Evolutionary conservation across 2,113 vertebrate species (phyloP).

Genomic region (Rutilus rutilus): DNA sequence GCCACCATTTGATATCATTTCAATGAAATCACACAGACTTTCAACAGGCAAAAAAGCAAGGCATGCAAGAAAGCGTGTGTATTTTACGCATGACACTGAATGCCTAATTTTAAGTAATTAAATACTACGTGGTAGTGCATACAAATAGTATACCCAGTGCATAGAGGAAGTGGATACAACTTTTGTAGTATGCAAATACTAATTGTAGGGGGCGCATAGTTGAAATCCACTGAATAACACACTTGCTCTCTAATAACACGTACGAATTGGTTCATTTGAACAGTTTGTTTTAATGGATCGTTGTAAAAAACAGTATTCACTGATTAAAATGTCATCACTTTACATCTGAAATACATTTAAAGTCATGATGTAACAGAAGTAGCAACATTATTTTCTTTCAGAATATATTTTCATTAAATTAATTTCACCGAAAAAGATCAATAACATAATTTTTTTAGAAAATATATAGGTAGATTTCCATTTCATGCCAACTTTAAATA

Average conservation of each 20-base stretch:
- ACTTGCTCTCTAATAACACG: too few relatives aligned
- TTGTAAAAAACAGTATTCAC: background rate
- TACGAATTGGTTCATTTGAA: background rate
- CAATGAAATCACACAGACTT: conserved; percentile 46
- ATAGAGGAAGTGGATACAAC: background rate
- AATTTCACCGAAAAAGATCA: too few relatives aligned
- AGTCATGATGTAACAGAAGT: too few relatives aligned
- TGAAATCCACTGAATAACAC: too few relatives aligned
- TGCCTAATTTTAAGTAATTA: background rate
- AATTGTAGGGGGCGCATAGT: too few relatives aligned
- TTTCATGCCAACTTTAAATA: too few relatives aligned
- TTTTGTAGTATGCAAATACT: background rate
- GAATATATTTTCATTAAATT: too few relatives aligned
- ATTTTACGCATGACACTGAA: background rate
- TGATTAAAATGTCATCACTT: background rate
- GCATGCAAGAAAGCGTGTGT: background rate
- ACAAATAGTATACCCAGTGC: background rate
- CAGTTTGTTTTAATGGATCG: background rate
- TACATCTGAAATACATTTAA: too few relatives aligned
- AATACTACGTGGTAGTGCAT: background rate
- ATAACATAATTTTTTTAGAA: too few relatives aligned
- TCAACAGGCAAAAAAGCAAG: conserved; percentile 52
- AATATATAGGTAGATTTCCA: too few relatives aligned
- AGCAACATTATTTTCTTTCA: too few relatives aligned
- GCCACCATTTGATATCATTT: conserved; percentile 48